These are phyloP conservation scores for Calosoma granatense DNA, from an alignment of 1,140 invertebrate genomes.

Conservation along the genomic window DNA sequence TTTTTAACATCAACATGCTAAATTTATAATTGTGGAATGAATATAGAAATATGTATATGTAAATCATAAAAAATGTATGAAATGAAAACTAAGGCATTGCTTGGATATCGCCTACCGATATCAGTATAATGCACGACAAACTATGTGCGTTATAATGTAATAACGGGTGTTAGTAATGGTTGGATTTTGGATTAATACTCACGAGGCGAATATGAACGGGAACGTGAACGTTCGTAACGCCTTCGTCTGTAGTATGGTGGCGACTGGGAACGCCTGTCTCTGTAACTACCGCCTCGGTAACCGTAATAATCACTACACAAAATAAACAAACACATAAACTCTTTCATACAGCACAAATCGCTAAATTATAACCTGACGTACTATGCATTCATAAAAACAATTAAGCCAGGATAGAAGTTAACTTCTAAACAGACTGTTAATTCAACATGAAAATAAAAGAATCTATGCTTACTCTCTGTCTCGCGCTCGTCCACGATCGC, in stretches of 20 bases:
- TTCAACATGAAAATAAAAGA: conserved; percentile 1
- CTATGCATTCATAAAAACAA: background rate
- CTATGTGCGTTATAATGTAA: too few species aligned
- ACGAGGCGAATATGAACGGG: conserved; percentile 80
- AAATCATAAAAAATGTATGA: too few species aligned
- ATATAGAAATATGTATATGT: too few species aligned
- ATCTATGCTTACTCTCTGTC: conserved; percentile 40
- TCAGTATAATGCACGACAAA: too few species aligned
- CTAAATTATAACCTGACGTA: background rate
- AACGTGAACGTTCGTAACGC: conserved; percentile 64
- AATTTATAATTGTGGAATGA: too few species aligned
- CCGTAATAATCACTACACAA: conserved; percentile 28
- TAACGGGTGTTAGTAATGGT: background rate
- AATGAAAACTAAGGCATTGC: too few species aligned
- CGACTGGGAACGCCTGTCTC: conserved; percentile 34
- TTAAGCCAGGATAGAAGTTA: background rate
- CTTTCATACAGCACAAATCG: too few species aligned
- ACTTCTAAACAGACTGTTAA: background rate
- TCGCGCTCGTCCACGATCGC: conserved; percentile 26
- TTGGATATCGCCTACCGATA: too few species aligned
- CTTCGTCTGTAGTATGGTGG: conserved; percentile 44
- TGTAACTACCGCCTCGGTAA: conserved; percentile 31
- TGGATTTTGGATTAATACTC: conserved; percentile 37
- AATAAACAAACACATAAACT: background rate
- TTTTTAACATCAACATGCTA: too few species aligned